Evolutionary conservation across 2,113 vertebrate species (phyloP).

Genomic region (Lepus americanus): DNA sequence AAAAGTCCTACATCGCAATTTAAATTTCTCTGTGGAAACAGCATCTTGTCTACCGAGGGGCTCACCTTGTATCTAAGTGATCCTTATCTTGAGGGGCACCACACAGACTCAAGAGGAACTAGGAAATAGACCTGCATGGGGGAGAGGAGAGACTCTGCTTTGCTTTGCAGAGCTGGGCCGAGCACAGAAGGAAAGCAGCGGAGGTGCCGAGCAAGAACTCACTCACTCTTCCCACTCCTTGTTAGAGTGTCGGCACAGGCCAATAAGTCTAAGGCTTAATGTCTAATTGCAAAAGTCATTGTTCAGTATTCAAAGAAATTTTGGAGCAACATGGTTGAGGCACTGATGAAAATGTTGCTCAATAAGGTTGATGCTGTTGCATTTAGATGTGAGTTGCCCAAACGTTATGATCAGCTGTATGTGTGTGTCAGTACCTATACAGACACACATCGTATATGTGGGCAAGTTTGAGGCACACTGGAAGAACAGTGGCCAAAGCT

Average conservation of each 20-base stretch:
- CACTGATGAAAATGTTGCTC: not conserved
- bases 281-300: not conserved
- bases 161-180: not conserved
- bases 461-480: not conserved
- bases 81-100: not conserved
- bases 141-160: not conserved
- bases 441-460: not conserved
- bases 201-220: not conserved
- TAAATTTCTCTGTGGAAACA: slow-evolving; percentile 65
- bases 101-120: not conserved
- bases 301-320: not conserved
- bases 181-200: not conserved
- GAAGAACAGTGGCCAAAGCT: not conserved
- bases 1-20: slow-evolving; percentile 26
- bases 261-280: not conserved
- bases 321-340: not conserved
- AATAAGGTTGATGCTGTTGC: not conserved
- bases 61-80: not conserved
- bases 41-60: not conserved
- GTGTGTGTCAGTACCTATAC: fast-evolving
- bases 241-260: not conserved
- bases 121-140: not conserved
- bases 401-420: not conserved
- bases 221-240: not conserved
- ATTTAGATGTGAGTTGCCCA: not conserved